Evolutionary conservation across 1,140 invertebrate genomes (phyloP), one percentile per base, ranked within the genome.

Genomic region (Coenobita brevimanus): DNA sequence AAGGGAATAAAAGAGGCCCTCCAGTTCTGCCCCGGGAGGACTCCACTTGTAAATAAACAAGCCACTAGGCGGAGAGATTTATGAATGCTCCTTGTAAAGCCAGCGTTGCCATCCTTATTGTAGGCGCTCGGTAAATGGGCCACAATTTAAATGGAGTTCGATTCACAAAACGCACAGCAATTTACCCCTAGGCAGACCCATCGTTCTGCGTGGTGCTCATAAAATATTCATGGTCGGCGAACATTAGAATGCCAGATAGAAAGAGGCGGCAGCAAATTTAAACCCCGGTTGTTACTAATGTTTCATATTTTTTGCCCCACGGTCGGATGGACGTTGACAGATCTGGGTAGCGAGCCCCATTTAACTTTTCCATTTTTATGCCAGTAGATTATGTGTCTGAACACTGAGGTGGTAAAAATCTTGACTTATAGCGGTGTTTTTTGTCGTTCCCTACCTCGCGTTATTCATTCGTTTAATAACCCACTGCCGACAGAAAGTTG

Each of bases 221-320:
- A 83, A 83, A 83, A 83, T 83, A 83, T 83, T 83, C 82, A 83
- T 75, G 46, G 50, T 73, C 21, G 67, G 38, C 43, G 50, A 24
- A 73, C 69, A 83, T 83, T 60, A 83, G 41, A 54, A 83, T 57
- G 81, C 46, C 67, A 17, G 60, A 60, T n/a, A 75, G 82, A 83
- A 43, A 73, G 69, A 83, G 46, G 43, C 64, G 41, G 64, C 36
- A 43, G 64, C 81, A 82, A 82, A 82, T 71, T 82, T 38, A 83
- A 57, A 21, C 46, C 30, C 82, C 30, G 54, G 33, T 73, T 71
- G 43, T 13, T 57, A 21, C 30, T 71, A 83, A 75, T 75, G 82
- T 83, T 73, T 75, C 69, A 73, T 75, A n/a, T n/a, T 83, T 83
- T 82, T 75, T 71, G 30, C 41, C 27, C 33, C 30, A 15, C 67